Percentiles rank a stretch among this genome's conserved stretches.
phyloP scores from a whole-genome alignment of 2,113 vertebrate species.

The Muntiacus muntjak region DNA sequence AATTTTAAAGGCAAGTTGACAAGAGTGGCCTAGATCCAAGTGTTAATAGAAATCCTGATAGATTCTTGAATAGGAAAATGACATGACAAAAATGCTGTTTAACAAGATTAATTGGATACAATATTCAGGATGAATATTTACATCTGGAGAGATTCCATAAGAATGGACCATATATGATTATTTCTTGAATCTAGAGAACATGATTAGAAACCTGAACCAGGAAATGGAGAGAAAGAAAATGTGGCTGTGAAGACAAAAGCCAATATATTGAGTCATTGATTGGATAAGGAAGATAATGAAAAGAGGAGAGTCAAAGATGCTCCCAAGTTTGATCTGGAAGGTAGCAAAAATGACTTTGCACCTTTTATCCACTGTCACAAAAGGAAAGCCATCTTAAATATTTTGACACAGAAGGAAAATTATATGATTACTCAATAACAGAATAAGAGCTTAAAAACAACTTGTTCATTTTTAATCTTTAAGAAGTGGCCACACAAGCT shows the following conservation, averaged over 20 bases:
- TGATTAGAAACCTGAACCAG: neutral
- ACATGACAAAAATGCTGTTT: conserved; percentile 32
- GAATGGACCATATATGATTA: neutral
- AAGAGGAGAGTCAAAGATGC: neutral
- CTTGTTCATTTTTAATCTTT: neutral
- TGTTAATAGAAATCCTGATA: neutral
- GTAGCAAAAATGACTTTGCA: neutral
- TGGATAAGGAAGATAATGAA: neutral
- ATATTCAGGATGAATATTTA: conserved; percentile 13
- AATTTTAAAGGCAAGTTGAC: neutral
- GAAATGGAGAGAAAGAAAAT: neutral
- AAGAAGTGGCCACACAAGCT: neutral
- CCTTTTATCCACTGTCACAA: neutral
- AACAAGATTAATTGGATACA: conserved; percentile 35
- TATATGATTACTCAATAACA: neutral
- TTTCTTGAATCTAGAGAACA: neutral
- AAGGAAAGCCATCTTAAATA: neutral
- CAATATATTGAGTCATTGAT: neutral
- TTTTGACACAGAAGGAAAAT: neutral
- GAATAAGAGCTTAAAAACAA: neutral
- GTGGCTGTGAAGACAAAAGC: conserved; percentile 21
- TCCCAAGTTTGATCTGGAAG: neutral
- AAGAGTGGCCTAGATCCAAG: neutral
- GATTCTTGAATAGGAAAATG: neutral
- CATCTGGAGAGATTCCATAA: neutral